Base-by-base conservation (phyloP, 2,888 invertebrate species). In the Steinernema carpocapsae region DNA sequence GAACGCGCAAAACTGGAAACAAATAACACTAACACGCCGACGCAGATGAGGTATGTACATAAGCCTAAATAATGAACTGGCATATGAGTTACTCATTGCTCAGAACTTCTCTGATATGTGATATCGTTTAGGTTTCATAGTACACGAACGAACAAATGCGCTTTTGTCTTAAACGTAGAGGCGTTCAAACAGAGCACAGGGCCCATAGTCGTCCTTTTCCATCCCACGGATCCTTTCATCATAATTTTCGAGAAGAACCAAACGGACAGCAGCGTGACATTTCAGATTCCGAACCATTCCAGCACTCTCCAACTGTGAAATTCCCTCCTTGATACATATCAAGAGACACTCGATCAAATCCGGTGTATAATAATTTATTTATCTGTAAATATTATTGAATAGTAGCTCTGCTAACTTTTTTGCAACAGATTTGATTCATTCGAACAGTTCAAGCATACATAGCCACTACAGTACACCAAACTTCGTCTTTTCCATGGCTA, bases 101-200 rank as follows among this genome's bases (percentile, higher is more conserved):
- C n/a, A 37, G 17, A 32, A 12, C 64, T 32, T 17, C 26, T 37
- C 24, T 46, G n/a, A n/a, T n/a, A n/a, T n/a, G n/a, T n/a, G n/a
- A n/a, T n/a, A n/a, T n/a, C n/a, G 64, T 79, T 76, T 42, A 78
- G 78, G 56, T 64, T 79, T 24, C 76, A 75, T 72, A 77, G 76
- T 64, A 71, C 76, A 3, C 64, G 52, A 26, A 79, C 76, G 19
- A 70, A 75, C 17, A 42, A 46, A 12, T 72, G 74, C 24, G 74
- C 80, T 59, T 32, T 72, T 24, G 45, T 72, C 32, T 32, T 81
- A 37, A 70, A 75, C n/a, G 45, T 77, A 32, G 46, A 73, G 17
- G 4, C 70, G 24, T 29, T 52, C 42, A 43, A 51, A 4, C 19
- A 59, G 19, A 37, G 37, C 10, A 3, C 37, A 10, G 29, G 52